phyloP scores from a whole-genome alignment of 2,113 vertebrate species.

The Motacilla tschutschensis region DNA sequence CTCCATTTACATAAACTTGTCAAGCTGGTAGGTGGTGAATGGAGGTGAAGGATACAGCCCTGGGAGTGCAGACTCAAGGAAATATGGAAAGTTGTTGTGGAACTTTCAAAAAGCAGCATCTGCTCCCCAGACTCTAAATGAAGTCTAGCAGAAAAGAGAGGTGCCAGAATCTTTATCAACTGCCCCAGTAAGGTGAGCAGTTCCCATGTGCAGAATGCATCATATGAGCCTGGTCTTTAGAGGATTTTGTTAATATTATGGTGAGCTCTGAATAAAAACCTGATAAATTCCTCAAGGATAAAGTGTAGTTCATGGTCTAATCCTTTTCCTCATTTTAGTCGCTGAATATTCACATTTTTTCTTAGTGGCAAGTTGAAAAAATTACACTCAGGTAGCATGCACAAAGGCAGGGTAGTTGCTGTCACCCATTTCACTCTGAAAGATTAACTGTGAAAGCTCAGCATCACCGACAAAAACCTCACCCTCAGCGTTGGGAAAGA shows the following conservation, averaged over 20 bases:
- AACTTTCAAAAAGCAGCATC: neutral
- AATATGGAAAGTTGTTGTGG: neutral
- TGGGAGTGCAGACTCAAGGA: neutral
- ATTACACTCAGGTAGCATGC: neutral
- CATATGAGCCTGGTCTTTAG: neutral
- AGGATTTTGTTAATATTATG: neutral
- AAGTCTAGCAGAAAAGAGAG: neutral
- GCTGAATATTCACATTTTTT: neutral
- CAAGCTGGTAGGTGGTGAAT: neutral
- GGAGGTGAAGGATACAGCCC: neutral
- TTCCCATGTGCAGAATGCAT: neutral
- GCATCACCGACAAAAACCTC: neutral
- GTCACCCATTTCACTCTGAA: neutral
- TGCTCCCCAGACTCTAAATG: neutral
- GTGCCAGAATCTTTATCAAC: neutral
- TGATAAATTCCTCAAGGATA: neutral
- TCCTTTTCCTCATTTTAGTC: neutral
- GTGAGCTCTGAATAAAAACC: neutral
- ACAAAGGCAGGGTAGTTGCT: neutral
- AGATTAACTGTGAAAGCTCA: neutral
- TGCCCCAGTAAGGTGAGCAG: neutral
- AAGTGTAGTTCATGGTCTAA: neutral
- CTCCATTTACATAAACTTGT: neutral
- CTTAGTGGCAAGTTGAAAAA: neutral
- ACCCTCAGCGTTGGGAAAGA: neutral